These are phyloP conservation scores for Sarcophilus harrisii DNA, from an alignment of 2,797 vertebrate genomes.

Conservation along the genomic window DNA sequence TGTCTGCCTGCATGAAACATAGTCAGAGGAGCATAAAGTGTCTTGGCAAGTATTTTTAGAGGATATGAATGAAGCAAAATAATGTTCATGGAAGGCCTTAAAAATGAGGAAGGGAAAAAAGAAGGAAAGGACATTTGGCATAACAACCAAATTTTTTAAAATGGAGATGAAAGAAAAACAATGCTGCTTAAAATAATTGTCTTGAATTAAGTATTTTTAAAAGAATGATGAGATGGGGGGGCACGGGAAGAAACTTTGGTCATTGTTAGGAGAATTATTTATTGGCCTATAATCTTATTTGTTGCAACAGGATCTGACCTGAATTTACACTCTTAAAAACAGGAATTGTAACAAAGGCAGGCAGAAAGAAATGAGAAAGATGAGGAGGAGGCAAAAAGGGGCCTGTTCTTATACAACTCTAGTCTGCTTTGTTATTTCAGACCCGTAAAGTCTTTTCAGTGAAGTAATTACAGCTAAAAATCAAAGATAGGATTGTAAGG, in stretches of 20 bases:
- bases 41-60: neutral
- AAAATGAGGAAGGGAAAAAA: neutral
- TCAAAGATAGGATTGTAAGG: conserved; percentile 63
- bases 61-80: neutral
- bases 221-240: conserved; percentile 44
- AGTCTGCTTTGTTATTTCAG: conserved; percentile 66
- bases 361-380: conserved; percentile 38
- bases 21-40: neutral
- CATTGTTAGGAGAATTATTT: conserved; percentile 53
- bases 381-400: conserved; percentile 22
- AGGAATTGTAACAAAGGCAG: conserved; percentile 54
- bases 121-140: neutral
- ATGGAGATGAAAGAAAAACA: conserved; percentile 27
- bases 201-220: conserved; percentile 57
- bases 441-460: conserved; percentile 65
- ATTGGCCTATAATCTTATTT: conserved; percentile 10
- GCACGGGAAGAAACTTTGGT: conserved; percentile 25
- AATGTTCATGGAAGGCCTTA: neutral
- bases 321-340: conserved; percentile 64
- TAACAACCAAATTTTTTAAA: neutral
- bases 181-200: conserved; percentile 43
- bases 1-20: neutral
- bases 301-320: conserved; percentile 58
- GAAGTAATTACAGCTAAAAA: conserved; percentile 74
- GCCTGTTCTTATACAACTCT: conserved; percentile 41